Evolutionary conservation across 2,888 invertebrate species (phyloP).

Genomic region (Noctua pronuba): DNA sequence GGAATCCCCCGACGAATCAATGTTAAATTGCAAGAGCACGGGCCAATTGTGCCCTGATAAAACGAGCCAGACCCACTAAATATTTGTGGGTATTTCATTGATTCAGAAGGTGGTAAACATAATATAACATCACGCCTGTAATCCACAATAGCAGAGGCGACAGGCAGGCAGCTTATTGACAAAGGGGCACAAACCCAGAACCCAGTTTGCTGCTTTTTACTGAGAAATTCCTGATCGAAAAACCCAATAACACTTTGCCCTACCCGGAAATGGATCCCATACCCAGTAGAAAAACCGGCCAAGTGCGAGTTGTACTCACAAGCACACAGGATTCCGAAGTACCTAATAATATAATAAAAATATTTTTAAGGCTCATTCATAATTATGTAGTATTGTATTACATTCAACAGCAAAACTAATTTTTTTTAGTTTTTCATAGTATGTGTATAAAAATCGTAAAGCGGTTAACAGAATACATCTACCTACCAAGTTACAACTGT

Average conservation of each 20-base stretch:
- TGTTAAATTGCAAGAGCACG: conserved; percentile 61
- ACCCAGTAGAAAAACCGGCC: neutral
- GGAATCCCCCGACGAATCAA: conserved; percentile 57
- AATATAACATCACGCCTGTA: neutral
- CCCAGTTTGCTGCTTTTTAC: neutral
- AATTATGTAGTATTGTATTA: no score
- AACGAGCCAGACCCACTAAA: conserved; percentile 65
- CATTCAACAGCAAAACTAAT: no score
- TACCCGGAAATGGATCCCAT: neutral
- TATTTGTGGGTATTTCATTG: conserved; percentile 65
- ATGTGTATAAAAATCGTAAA: no score
- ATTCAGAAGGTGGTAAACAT: conserved; percentile 39
- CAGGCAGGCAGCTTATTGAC: neutral
- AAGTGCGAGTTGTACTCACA: no score
- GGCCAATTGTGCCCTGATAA: conserved; percentile 66
- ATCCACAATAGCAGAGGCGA: neutral
- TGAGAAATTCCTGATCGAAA: neutral
- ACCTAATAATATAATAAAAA: no score
- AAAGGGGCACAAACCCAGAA: neutral
- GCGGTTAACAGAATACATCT: no score
- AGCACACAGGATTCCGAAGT: no score
- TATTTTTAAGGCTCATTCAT: no score
- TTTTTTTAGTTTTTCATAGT: no score
- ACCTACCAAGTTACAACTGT: no score
- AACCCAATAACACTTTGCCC: neutral